These are phyloP conservation scores for Mellilla xanthometata DNA, from an alignment of 2,888 invertebrate species.

Conservation along the genomic window DNA sequence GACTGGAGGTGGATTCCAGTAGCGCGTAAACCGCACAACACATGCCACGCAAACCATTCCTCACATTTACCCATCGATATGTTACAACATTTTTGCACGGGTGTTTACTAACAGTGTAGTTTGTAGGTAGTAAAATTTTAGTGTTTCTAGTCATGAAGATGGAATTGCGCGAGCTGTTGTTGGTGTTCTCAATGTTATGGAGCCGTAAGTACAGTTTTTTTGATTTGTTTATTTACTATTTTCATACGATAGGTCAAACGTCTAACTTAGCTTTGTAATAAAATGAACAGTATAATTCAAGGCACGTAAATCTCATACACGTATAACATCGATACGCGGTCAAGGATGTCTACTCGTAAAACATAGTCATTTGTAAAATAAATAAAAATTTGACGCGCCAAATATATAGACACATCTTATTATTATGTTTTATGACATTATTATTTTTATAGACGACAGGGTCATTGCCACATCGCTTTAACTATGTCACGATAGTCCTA, in stretches of 20 bases:
- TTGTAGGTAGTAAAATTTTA: slow-evolving; percentile 13
- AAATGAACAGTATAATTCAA: no score
- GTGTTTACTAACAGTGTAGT: slow-evolving; percentile 21
- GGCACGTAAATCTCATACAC: no score
- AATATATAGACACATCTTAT: background rate
- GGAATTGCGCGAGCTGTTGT: slow-evolving; percentile 54
- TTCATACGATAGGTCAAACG: background rate
- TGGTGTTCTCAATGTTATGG: slow-evolving; percentile 60
- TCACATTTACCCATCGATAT: slow-evolving; percentile 38
- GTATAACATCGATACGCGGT: slow-evolving; percentile 12
- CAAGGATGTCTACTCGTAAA: slow-evolving; percentile 27
- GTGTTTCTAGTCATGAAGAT: slow-evolving; percentile 47
- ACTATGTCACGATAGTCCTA: background rate
- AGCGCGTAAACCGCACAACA: slow-evolving; percentile 50
- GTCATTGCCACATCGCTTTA: slow-evolving; percentile 3
- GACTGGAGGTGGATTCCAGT: slow-evolving; percentile 58
- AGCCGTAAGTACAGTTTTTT: slow-evolving; percentile 61
- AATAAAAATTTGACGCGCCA: slow-evolving; percentile 5
- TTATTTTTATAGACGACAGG: slow-evolving; percentile 1
- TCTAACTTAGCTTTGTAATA: no score
- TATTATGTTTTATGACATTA: background rate
- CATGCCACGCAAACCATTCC: slow-evolving; percentile 46
- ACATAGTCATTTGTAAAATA: slow-evolving; percentile 4
- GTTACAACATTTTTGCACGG: slow-evolving; percentile 24
- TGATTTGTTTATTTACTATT: slow-evolving; percentile 14